A percentile compares a stretch with the other conserved stretches of the same genome.
phyloP scores from a whole-genome alignment of 2,797 vertebrate genomes.

The Falco rusticolus region DNA sequence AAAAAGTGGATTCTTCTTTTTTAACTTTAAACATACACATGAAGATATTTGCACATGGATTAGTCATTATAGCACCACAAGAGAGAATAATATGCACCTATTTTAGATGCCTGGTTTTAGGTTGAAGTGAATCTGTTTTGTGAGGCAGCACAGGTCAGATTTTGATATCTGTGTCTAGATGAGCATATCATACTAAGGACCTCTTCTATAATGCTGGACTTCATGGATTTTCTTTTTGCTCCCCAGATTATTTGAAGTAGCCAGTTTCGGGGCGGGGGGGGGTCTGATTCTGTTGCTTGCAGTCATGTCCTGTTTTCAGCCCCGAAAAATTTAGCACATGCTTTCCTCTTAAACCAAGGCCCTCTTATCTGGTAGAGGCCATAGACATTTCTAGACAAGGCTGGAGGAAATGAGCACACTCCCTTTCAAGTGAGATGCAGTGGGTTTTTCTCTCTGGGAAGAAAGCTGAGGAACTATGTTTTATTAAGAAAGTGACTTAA shows the following conservation, averaged over 20 bases:
- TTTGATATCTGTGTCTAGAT: not conserved
- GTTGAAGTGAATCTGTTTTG: not conserved
- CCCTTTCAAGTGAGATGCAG: not conserved
- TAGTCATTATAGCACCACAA: not conserved
- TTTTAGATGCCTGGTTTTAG: not conserved
- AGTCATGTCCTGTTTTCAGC: not conserved
- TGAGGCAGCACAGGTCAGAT: not conserved
- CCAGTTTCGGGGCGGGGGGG: not conserved
- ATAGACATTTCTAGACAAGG: not conserved
- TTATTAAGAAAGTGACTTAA: not conserved
- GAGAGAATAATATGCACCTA: not conserved
- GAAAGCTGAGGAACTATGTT: not conserved
- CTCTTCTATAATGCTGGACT: not conserved
- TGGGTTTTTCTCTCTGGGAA: not conserved
- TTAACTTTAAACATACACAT: not conserved
- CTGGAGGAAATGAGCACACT: not conserved
- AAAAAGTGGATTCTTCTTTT: not conserved
- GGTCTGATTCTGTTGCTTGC: not conserved
- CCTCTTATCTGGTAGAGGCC: not conserved
- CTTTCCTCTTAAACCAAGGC: not conserved
- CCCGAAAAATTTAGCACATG: not conserved
- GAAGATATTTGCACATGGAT: not conserved
- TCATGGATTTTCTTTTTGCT: not conserved
- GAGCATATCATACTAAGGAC: not conserved
- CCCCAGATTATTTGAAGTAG: not conserved